Evolutionary conservation across 2,113 vertebrate genomes (phyloP), one percentile per base, ranked within the genome.

Genomic region (Nicator chloris): DNA sequence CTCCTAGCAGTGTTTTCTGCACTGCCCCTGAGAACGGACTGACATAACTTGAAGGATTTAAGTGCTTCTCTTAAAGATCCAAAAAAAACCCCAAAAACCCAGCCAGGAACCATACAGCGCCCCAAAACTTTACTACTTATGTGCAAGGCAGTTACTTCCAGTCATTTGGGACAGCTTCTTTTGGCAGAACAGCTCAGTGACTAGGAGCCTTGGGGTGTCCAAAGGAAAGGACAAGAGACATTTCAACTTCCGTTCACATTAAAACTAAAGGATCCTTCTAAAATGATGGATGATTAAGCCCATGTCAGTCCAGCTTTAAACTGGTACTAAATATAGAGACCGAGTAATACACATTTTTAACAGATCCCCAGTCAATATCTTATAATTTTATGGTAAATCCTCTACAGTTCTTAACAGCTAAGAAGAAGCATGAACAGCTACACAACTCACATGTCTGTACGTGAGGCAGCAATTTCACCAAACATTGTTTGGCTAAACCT

Each of bases 371-470:
- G 30, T 28, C 13, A 69, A 11, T 14, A 65, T 6, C 21, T 45
- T n/a, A 11, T 4, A 4, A 60, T 51, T 84, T 92, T 82, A 69
- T 22, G 11, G 33, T 51, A 84, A 73, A 65, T 39, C 20, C 13
- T 85, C 37, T 69, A 31, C 4, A 28, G 33, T 51, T 64, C 35
- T 56, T 28, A 91, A 37, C 7, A 86, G 70, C 18, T 47, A 64
- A 81, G 21, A 0, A 3, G 40, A 88, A 47, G 40, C 20, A 82
- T 0, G 1, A 26, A 64, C 11, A 75, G 54, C 33, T 56, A 50
- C 27, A 65, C 18, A 17, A 88, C n/a, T 69, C 59, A 42, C 8
- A 24, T 0, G 0, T 33, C 45, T 51, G 28, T n/a, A 42, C 0
- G 1, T 0, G 0, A 65, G 18, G 60, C 60, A 86, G 15, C 11